Conservation (phyloP, 1,140 invertebrate genomes). For the Drosophila funebris region DNA sequence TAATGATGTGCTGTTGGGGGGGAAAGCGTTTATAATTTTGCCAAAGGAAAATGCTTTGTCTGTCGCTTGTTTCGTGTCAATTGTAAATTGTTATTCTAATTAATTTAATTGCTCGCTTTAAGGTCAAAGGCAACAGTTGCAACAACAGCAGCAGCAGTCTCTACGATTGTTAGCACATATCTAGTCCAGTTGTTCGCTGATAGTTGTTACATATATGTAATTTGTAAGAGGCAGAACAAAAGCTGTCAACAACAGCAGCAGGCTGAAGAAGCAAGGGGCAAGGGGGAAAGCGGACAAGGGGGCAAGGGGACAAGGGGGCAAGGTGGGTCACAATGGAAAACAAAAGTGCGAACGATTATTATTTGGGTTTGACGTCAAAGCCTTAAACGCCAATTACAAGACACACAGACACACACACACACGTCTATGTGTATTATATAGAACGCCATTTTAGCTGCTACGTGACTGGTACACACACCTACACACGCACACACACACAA, state of each 20-base stretch:
- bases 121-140: constrained; percentile 37
- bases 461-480: constrained; percentile 42
- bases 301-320: neutral
- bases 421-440: neutral
- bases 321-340: constrained; percentile 36
- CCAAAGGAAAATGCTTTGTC: constrained; percentile 1
- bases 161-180: no score
- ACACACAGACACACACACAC: constrained; percentile 37
- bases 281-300: neutral
- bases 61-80: constrained; percentile 35
- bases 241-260: neutral
- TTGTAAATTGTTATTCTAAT: constrained; percentile 71
- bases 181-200: neutral
- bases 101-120: constrained; percentile 70
- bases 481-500: constrained; percentile 53
- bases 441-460: constrained; percentile 44
- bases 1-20: constrained; percentile 66
- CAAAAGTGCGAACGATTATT: constrained; percentile 78
- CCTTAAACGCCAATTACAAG: constrained; percentile 76
- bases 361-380: constrained; percentile 81
- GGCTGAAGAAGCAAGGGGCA: neutral
- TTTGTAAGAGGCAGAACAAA: constrained; percentile 31
- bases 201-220: neutral
- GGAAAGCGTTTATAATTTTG: constrained; percentile 40
- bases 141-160: no score